These are phyloP conservation scores for Calycopis cecrops DNA, from an alignment of 1,140 invertebrate genomes.

Conservation along the genomic window DNA sequence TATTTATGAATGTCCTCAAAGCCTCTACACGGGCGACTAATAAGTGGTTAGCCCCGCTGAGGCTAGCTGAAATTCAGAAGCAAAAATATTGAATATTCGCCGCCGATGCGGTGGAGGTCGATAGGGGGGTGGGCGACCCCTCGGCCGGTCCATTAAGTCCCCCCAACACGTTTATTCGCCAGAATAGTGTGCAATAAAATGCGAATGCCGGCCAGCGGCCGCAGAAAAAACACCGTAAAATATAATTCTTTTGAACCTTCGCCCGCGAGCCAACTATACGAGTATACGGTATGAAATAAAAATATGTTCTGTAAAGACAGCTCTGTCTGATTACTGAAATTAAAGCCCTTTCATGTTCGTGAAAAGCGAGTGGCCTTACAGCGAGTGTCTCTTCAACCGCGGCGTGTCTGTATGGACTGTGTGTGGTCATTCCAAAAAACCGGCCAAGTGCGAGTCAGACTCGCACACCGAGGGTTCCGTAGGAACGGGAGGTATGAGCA, in stretches of 20 bases:
- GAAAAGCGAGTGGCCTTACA: slow-evolving; percentile 14
- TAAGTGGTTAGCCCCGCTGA: slow-evolving; percentile 40
- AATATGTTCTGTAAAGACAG: slow-evolving; percentile 13
- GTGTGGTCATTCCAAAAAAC: background rate
- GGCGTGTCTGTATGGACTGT: background rate
- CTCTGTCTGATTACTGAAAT: slow-evolving; percentile 29
- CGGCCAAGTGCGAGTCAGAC: too few relatives aligned
- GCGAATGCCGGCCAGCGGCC: slow-evolving; percentile 44
- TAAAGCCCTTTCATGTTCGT: slow-evolving; percentile 27
- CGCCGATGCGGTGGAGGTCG: slow-evolving; percentile 38
- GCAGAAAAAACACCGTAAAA: slow-evolving; percentile 55
- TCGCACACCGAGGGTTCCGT: too few relatives aligned
- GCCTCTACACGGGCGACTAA: slow-evolving; percentile 39
- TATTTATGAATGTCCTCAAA: slow-evolving; percentile 15
- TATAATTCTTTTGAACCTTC: slow-evolving; percentile 49
- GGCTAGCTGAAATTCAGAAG: slow-evolving; percentile 31
- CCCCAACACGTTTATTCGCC: slow-evolving; percentile 49
- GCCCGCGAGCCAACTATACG: background rate
- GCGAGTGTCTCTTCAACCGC: slow-evolving; percentile 15
- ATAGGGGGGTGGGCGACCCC: slow-evolving; percentile 16
- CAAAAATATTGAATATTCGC: slow-evolving; percentile 60
- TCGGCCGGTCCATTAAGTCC: slow-evolving; percentile 45
- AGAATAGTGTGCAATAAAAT: slow-evolving; percentile 64
- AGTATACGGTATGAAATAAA: slow-evolving; percentile 13
- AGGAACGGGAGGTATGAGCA: too few relatives aligned